Evolutionary conservation across 1,140 invertebrate species (phyloP).

Genomic region (Ceratina japonica): DNA sequence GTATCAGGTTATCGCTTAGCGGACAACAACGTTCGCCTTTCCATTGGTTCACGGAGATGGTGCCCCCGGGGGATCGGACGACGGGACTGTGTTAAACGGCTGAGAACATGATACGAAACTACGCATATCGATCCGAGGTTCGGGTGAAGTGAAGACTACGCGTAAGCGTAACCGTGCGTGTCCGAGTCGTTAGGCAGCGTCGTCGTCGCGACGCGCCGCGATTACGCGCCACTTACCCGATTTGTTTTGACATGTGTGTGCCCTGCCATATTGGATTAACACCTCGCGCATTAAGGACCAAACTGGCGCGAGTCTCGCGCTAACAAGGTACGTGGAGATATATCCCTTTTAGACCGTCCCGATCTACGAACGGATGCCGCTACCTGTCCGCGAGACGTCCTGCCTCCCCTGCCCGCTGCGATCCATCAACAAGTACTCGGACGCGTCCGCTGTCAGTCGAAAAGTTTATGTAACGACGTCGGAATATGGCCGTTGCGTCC

Average conservation of each 20-base stretch:
- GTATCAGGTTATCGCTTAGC: not conserved
- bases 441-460: too few species aligned
- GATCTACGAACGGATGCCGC: not conserved
- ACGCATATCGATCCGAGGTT: conserved; percentile 33
- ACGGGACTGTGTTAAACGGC: not conserved
- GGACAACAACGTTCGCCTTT: too few species aligned
- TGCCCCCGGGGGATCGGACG: too few species aligned
- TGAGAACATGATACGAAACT: not conserved
- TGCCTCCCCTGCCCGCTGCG: not conserved
- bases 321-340: conserved; percentile 44
- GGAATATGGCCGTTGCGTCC: conserved; percentile 52
- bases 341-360: not conserved
- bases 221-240: conserved; percentile 60
- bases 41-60: not conserved
- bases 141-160: conserved; percentile 18
- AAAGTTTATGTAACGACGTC: too few species aligned
- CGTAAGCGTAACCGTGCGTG: conserved; percentile 17
- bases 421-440: too few species aligned
- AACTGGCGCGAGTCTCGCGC: conserved; percentile 39
- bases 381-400: not conserved
- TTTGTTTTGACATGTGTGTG: conserved; percentile 77
- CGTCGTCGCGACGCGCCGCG: conserved; percentile 66
- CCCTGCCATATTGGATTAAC: conserved; percentile 72
- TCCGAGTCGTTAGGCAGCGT: conserved; percentile 43
- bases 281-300: conserved; percentile 46